Evolutionary conservation across 1,140 invertebrate genomes (phyloP), one percentile per base, ranked within the genome.

Genomic region (Atta texana): DNA sequence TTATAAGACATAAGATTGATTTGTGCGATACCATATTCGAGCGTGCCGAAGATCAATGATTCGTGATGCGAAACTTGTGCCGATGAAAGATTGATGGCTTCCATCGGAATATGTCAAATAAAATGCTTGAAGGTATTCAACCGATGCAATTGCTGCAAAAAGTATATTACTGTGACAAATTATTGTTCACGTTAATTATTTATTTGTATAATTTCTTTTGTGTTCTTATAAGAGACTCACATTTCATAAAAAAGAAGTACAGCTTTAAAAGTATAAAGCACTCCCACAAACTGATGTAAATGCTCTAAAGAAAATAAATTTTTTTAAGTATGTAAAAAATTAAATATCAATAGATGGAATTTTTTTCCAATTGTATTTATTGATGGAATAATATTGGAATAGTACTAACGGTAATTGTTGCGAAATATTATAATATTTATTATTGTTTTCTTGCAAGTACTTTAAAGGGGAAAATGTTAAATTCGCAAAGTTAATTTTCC

Each of bases 1-100:
- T 89, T 82, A 88, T 78, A 74, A 78, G 85, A 28, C 66, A 63
- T 59, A 64, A 28, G 69, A 59, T 21, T 66, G 49, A 51, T 61
- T 51, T 18, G 24, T 12, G 28, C 51, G 77, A 55, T 44, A 44
- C 84, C 76, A 81, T 89, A 89, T 87, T 69, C 21, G 59, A 57
- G 85, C 81, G 55, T 66, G 51, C 66, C 12, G 34, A 89, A 34
- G 34, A 71, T 89, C 86, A 63, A 85, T 72, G 5, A 28, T 57
- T 53, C 53, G 16, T 16, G n/a, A 74, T 24, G 75, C 55, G 51
- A 81, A 81, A 64, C 12, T 31, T 44, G 4, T 1, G 8, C 14
- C 7, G 39, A 59, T 8, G 55, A 31, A 84, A 85, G 53, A 74
- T 64, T 10, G 7, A 81, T 55, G 53, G 16, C 31, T 87, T 64